Percentiles rank a stretch among this genome's conserved stretches.
Evolutionary conservation across 2,888 invertebrate genomes (phyloP).

Genomic region (Disparrhopalites patrizii): DNA sequence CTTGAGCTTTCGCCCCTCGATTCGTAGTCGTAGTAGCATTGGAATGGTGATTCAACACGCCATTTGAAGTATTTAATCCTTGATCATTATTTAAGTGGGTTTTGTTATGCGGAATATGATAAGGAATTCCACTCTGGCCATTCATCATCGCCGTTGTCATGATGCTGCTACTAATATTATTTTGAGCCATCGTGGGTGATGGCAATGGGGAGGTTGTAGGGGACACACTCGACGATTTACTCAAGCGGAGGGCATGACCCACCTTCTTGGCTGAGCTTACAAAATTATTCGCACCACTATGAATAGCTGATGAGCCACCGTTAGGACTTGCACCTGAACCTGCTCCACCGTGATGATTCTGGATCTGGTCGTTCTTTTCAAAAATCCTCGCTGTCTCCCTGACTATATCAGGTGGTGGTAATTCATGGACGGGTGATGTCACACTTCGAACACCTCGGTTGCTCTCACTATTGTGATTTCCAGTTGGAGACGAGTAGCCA

Average conservation of each 20-base stretch:
- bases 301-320: not conserved
- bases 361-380: constrained; percentile 58
- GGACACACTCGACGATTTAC: constrained; percentile 33
- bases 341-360: not conserved
- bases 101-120: constrained; percentile 21
- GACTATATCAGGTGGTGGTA: constrained; percentile 85
- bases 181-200: constrained; percentile 18
- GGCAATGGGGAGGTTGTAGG: constrained; percentile 27
- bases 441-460: constrained; percentile 26
- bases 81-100: constrained; percentile 24
- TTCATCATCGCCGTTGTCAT: constrained; percentile 16
- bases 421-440: constrained; percentile 60
- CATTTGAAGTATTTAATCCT: constrained; percentile 18
- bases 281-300: constrained; percentile 8
- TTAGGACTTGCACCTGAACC: not conserved
- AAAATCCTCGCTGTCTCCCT: constrained; percentile 80
- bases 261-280: constrained; percentile 32
- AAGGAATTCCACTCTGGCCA: constrained; percentile 18
- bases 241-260: constrained; percentile 44
- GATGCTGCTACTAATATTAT: not conserved
- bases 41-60: not conserved
- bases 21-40: not conserved
- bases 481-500: constrained; percentile 17
- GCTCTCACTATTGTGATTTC: constrained; percentile 23
- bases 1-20: not conserved